Conservation (phyloP, 2,113 vertebrate genomes). For the Pitta sordida region DNA sequence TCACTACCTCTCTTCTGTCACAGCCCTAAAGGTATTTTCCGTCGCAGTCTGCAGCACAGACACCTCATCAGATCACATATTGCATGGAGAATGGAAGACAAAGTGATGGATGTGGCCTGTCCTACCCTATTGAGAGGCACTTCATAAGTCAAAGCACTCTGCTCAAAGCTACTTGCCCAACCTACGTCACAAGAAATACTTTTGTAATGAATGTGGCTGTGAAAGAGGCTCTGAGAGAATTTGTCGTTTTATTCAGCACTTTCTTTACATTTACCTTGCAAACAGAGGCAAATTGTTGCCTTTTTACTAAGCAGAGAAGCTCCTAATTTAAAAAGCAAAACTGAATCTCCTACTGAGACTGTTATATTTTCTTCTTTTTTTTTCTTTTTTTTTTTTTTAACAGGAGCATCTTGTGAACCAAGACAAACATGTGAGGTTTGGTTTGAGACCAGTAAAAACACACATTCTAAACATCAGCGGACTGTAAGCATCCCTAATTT, state of each 20-base stretch:
- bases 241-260: slow-evolving; percentile 21
- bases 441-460: slow-evolving; percentile 47
- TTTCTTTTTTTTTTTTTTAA: background rate
- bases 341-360: slow-evolving; percentile 31
- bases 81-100: background rate
- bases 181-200: background rate
- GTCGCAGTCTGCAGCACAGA: background rate
- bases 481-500: slow-evolving; percentile 11
- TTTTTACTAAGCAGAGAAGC: background rate
- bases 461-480: slow-evolving; percentile 9
- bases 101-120: background rate
- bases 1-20: accelerated
- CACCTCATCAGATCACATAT: accelerated
- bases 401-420: slow-evolving; percentile 37
- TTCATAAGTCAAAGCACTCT: background rate
- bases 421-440: slow-evolving; percentile 53
- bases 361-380: slow-evolving; percentile 1
- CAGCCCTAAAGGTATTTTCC: background rate
- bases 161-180: background rate
- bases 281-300: slow-evolving; percentile 56
- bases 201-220: background rate
- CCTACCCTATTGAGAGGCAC: background rate
- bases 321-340: slow-evolving; percentile 48
- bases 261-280: slow-evolving; percentile 17
- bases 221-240: background rate